Evolutionary conservation across 2,888 invertebrate genomes (phyloP), one percentile per base, ranked within the genome.

Genomic region (Gnatocerus cornutus): DNA sequence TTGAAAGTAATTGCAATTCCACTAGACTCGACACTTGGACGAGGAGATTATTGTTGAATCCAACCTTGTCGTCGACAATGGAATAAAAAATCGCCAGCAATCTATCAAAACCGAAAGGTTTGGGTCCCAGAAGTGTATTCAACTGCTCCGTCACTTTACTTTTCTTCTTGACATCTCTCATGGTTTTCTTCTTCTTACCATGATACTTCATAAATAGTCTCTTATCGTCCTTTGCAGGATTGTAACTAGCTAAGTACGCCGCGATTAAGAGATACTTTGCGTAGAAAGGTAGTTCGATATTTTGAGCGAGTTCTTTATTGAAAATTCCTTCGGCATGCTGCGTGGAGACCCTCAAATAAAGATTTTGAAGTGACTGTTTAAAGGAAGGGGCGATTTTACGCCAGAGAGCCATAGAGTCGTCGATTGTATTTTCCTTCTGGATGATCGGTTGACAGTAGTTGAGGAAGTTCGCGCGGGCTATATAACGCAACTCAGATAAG

Each of bases 241-340:
- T 97, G 83, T 97, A 95, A 30, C 97, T 97, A 0, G 97, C 97
- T 69, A 98, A 86, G 82, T 95, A 98, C 0, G 96, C 93, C 5
- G 97, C 95, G 21, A 98, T 93, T 1, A 98, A 86, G 33, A 98
- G 87, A 83, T 90, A 97, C 84, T 97, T 97, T 0, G 95, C 93
- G 84, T 95, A 97, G 81, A 90, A 96, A 0, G 97, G 97, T 2
- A 98, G 81, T 79, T 95, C 94, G 30, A 94, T 88, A 58, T 90
- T 91, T 73, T 90, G 90, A 0, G 90, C 90, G 76, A 90, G 64
- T 64, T 71, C 70, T n/a, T 16, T 46, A 9, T 13, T 46, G n/a
- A 16, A 16, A 3, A 14, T 7, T 12, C 10, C 7, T 58, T 48
- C 48, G 30, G 10, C 16, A 6, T 30, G 8, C 3, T 10, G 41